Conservation (phyloP, 2,113 vertebrate species). For the Pheucticus melanocephalus region DNA sequence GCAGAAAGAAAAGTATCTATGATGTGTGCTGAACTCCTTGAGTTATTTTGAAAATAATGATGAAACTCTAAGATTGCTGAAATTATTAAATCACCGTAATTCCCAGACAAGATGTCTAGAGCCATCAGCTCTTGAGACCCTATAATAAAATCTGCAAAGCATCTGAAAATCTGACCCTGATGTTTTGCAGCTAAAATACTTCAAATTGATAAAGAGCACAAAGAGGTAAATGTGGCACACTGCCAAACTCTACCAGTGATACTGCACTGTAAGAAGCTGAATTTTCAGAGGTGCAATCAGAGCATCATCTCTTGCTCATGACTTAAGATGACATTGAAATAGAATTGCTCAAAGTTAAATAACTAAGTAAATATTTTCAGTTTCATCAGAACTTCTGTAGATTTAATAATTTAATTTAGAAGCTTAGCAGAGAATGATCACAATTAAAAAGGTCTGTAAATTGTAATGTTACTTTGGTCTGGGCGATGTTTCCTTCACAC, state of each 20-base stretch:
- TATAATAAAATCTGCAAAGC: background rate
- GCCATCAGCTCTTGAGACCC: background rate
- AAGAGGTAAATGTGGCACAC: background rate
- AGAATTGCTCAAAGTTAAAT: background rate
- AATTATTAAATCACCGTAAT: constrained; percentile 18
- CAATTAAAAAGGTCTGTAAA: background rate
- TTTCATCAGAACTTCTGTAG: background rate
- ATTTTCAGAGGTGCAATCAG: background rate
- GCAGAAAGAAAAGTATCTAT: background rate
- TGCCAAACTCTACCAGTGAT: background rate
- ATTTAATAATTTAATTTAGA: background rate
- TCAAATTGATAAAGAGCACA: background rate
- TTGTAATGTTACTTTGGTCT: background rate
- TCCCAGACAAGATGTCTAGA: background rate
- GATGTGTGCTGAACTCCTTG: background rate
- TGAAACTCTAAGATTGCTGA: background rate
- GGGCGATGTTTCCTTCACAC: background rate
- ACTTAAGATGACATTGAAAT: background rate
- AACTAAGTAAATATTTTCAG: background rate
- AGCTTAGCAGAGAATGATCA: background rate
- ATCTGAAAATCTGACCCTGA: constrained; percentile 33
- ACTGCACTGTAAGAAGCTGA: background rate
- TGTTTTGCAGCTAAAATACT: constrained; percentile 21
- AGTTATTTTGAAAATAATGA: constrained; percentile 37
- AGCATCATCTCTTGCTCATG: background rate